Evolutionary conservation across 35 echinoderm and acorn worm genomes (phyloP).

Genomic region (Stichopus chloronotus): DNA sequence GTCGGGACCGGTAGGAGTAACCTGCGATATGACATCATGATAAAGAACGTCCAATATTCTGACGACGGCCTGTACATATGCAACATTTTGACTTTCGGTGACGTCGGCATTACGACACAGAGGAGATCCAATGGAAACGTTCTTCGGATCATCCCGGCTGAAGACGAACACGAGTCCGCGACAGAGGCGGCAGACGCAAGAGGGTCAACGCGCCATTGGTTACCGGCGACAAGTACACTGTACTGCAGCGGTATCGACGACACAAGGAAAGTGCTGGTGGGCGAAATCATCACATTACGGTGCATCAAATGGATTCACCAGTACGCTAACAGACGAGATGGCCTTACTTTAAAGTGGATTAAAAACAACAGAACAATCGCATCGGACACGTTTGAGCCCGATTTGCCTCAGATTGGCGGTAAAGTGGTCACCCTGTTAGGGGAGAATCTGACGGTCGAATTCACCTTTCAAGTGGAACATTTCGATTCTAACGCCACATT

Average conservation of each 20-base stretch:
- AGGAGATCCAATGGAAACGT: slow-evolving; percentile 6
- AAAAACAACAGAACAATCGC: slow-evolving; percentile 35
- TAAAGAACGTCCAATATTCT: neutral
- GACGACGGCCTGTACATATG: slow-evolving; percentile 36
- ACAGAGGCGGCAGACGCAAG: neutral
- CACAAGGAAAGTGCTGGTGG: neutral
- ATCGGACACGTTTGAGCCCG: neutral
- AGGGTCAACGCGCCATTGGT: neutral
- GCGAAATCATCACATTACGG: slow-evolving; percentile 11
- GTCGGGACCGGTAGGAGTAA: slow-evolving; percentile 31
- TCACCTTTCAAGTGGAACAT: neutral
- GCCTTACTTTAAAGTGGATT: neutral
- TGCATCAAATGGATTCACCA: slow-evolving; percentile 25
- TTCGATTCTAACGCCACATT: slow-evolving; percentile 4
- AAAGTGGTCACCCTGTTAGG: neutral
- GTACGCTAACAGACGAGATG: neutral
- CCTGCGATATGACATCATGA: neutral
- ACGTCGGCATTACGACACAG: slow-evolving; percentile 21
- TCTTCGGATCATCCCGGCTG: neutral
- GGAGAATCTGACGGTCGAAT: neutral
- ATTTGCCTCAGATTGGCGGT: neutral
- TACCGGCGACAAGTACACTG: neutral
- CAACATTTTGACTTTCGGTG: slow-evolving; percentile 17
- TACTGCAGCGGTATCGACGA: neutral
- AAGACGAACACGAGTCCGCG: neutral